These are phyloP conservation scores for Polydrusus cervinus DNA, from an alignment of 2,888 invertebrate genomes.

Conservation along the genomic window DNA sequence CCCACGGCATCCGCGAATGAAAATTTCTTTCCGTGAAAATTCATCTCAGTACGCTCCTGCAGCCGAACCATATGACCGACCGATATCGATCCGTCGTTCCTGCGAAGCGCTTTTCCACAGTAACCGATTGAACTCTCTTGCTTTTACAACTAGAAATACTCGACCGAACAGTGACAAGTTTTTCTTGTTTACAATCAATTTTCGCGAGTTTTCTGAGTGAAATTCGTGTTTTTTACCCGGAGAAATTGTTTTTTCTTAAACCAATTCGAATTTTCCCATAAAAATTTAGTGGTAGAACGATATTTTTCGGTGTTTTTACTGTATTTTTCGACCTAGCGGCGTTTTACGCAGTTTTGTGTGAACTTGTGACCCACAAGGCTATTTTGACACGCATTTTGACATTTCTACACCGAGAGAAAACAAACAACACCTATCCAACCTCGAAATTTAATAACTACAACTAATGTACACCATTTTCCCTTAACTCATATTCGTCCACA, in stretches of 20 bases:
- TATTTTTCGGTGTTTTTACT: background rate
- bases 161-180: background rate
- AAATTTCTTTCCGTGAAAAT: constrained; percentile 14
- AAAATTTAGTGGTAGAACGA: background rate
- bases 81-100: constrained; percentile 48
- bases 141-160: constrained; percentile 33
- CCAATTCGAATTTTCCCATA: too few species aligned
- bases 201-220: constrained; percentile 35
- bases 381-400: background rate
- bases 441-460: too few species aligned
- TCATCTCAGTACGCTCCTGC: constrained; percentile 35
- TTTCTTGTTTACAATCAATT: constrained; percentile 41
- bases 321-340: background rate
- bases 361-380: background rate
- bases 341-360: background rate
- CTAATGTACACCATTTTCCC: too few species aligned
- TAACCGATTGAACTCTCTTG: constrained; percentile 53
- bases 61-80: constrained; percentile 35
- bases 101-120: constrained; percentile 46
- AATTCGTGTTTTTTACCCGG: background rate
- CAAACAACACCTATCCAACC: too few species aligned
- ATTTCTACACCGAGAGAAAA: too few species aligned
- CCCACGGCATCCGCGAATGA: constrained; percentile 6
- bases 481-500: too few species aligned
- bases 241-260: background rate